A percentile compares a stretch with the other conserved stretches of the same genome.
Conservation (phyloP, 64 coral and sea anemone species). For the Hydrozoanthus tunicans region DNA sequence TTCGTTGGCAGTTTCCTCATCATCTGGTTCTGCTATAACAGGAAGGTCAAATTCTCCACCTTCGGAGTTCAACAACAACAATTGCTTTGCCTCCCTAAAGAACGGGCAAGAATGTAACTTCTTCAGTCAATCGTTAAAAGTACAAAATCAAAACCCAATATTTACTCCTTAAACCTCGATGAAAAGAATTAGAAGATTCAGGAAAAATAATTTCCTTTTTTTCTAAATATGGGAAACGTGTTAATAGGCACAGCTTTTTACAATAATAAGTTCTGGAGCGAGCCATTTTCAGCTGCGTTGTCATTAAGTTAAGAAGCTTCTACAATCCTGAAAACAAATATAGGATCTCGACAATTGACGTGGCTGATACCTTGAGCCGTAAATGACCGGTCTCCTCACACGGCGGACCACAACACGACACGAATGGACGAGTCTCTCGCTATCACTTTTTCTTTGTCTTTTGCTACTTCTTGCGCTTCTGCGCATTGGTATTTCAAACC, state of each 20-base stretch:
- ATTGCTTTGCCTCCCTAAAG: constrained; percentile 27
- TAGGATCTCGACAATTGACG: neutral
- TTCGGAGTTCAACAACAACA: constrained; percentile 5
- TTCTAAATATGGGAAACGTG: neutral
- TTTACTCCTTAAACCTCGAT: too few species aligned
- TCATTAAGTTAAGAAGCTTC: too few species aligned
- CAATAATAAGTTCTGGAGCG: too few species aligned
- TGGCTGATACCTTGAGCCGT: constrained; percentile 71
- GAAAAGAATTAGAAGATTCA: too few species aligned
- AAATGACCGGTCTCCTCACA: constrained; percentile 81
- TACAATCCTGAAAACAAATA: too few species aligned
- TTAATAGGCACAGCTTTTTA: too few species aligned
- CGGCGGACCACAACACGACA: constrained; percentile 74
- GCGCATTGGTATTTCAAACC: constrained; percentile 55
- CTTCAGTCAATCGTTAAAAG: too few species aligned
- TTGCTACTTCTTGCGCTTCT: constrained; percentile 58
- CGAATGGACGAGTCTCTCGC: constrained; percentile 64
- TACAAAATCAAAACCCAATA: too few species aligned
- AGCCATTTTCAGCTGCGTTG: too few species aligned
- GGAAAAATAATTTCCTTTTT: neutral
- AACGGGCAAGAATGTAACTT: too few species aligned
- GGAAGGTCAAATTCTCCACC: constrained; percentile 3
- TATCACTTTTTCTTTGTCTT: constrained; percentile 44
- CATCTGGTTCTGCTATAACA: constrained; percentile 10
- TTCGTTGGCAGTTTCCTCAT: constrained; percentile 8